Percentiles rank a stretch among this genome's conserved stretches.
Evolutionary conservation across 2,113 vertebrate species (phyloP).

Genomic region (Barbus barbus): DNA sequence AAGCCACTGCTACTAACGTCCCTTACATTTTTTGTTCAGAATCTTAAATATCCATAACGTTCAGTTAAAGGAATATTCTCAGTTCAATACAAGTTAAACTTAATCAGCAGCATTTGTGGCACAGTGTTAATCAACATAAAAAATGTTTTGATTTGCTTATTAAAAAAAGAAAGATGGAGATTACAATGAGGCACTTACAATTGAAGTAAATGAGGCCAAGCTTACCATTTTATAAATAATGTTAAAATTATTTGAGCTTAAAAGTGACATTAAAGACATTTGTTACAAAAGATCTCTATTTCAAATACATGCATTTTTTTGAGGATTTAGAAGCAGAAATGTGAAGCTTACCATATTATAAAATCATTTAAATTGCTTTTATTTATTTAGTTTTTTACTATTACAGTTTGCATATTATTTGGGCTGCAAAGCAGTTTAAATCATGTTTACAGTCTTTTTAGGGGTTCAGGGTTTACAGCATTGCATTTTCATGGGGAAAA

Average conservation of each 20-base stretch:
- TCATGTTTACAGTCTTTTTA: neutral
- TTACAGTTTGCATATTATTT: neutral
- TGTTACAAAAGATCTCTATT: neutral
- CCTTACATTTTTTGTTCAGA: neutral
- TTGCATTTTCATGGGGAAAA: too few species aligned
- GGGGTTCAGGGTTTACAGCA: neutral
- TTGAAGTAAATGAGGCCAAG: neutral
- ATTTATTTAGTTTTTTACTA: too few species aligned
- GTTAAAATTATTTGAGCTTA: neutral
- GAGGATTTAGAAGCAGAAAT: neutral
- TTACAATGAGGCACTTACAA: neutral
- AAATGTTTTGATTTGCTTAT: neutral
- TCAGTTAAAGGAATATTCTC: slow-evolving; percentile 4
- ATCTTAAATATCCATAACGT: neutral
- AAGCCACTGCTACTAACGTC: slow-evolving; percentile 13
- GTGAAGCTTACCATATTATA: neutral
- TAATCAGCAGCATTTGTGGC: neutral
- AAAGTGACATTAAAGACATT: neutral
- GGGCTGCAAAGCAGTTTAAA: neutral
- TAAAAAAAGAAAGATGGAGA: neutral
- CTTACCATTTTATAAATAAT: neutral
- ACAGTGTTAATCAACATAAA: neutral
- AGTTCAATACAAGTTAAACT: neutral
- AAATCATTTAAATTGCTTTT: neutral
- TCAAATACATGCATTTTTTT: neutral